A percentile compares a stretch with the other conserved stretches of the same genome.
These are phyloP conservation scores for Mirza zaza DNA, from an alignment of 2,113 vertebrate species.

Conservation along the genomic window DNA sequence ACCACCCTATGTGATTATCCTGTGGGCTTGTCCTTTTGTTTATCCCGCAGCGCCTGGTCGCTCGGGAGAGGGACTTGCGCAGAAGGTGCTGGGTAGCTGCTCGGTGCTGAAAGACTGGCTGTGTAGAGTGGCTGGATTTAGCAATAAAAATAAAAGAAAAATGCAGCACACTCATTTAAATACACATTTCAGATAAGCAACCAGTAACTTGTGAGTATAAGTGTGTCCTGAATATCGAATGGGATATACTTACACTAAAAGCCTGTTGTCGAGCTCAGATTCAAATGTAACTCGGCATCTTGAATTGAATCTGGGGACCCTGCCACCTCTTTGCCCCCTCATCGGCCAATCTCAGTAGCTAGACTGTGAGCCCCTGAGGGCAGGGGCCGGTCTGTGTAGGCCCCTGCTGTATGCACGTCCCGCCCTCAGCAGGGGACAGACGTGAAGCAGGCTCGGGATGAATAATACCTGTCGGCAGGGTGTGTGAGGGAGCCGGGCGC, in stretches of 20 bases:
- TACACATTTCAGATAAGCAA: not conserved
- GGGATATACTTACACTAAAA: not conserved
- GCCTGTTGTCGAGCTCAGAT: not conserved
- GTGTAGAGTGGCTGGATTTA: not conserved
- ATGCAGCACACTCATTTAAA: not conserved
- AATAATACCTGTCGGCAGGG: accelerated
- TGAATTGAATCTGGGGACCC: not conserved
- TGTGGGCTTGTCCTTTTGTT: not conserved
- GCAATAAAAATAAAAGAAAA: not conserved
- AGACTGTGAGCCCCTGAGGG: accelerated
- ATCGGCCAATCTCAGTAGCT: accelerated
- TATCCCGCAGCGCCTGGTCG: not conserved
- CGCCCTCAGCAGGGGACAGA: not conserved
- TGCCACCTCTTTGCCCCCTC: not conserved
- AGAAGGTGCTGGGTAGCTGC: not conserved
- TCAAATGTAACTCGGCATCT: not conserved
- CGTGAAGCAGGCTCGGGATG: not conserved
- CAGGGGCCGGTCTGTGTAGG: not conserved
- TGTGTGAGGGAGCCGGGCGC: accelerated
- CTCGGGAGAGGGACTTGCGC: not conserved
- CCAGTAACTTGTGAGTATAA: not conserved
- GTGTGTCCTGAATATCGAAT: not conserved
- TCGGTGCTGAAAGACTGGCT: not conserved
- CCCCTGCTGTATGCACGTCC: not conserved
- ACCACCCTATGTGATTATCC: not conserved